Percentiles rank a stretch among this genome's conserved stretches.
Evolutionary conservation across 2,113 vertebrate genomes (phyloP).

Genomic region (Rhabdomys dilectus): DNA sequence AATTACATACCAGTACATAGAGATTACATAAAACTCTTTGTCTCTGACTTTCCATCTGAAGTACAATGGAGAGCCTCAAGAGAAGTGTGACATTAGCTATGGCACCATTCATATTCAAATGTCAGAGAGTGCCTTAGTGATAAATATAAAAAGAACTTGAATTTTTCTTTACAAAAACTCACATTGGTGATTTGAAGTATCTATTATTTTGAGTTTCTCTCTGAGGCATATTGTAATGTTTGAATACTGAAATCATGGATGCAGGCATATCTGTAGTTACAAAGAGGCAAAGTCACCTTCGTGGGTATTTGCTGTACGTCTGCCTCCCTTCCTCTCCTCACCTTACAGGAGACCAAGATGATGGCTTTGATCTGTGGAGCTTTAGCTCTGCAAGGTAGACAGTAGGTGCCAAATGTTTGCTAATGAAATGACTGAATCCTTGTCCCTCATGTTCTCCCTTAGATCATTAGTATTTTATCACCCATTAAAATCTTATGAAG

Average conservation of each 20-base stretch:
- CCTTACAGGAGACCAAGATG: neutral
- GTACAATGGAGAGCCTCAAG: neutral
- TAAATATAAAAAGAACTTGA: neutral
- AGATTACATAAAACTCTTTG: neutral
- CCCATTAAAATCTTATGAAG: neutral
- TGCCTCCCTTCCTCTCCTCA: neutral
- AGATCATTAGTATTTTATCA: neutral
- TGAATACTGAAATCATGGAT: neutral
- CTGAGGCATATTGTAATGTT: neutral
- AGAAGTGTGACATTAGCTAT: neutral
- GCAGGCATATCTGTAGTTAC: neutral
- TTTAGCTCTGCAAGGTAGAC: neutral
- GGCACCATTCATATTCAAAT: constrained; percentile 2
- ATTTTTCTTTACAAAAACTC: constrained; percentile 21
- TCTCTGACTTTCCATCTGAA: neutral
- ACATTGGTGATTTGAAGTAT: neutral
- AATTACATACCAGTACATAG: neutral
- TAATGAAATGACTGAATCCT: neutral
- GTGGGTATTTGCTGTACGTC: too few species aligned
- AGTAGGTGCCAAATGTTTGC: neutral
- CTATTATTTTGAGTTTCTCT: constrained; percentile 11
- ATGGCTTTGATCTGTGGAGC: too few species aligned
- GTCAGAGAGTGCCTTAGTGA: neutral
- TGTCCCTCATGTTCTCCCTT: neutral
- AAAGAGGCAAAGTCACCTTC: neutral